These are phyloP conservation scores for Limenitis camilla DNA, from an alignment of 2,888 invertebrate species.

Conservation along the genomic window DNA sequence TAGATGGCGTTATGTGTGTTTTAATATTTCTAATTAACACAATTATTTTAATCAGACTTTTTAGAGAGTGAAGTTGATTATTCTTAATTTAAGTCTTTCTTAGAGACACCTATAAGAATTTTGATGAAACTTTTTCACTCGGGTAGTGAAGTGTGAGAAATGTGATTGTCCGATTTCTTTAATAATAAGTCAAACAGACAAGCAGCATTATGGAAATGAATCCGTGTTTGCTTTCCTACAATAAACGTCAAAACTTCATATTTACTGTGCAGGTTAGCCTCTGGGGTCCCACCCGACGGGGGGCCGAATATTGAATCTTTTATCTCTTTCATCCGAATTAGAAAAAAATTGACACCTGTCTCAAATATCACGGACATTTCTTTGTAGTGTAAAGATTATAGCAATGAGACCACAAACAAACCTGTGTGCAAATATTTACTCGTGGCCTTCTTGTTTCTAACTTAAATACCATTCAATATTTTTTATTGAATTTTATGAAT, in stretches of 20 bases:
- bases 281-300: constrained; percentile 24
- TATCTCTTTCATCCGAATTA: constrained; percentile 29
- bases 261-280: constrained; percentile 22
- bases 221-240: constrained; percentile 34
- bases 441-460: background rate
- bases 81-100: too few relatives aligned
- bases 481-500: too few relatives aligned
- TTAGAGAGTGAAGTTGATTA: too few relatives aligned
- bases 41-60: too few relatives aligned
- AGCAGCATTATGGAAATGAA: constrained; percentile 22
- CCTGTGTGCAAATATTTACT: constrained; percentile 24
- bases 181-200: constrained; percentile 18
- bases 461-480: too few relatives aligned
- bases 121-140: background rate
- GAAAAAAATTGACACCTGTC: constrained; percentile 39
- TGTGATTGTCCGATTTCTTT: background rate
- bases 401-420: constrained; percentile 28
- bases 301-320: constrained; percentile 22
- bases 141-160: too few relatives aligned
- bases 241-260: constrained; percentile 34
- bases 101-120: too few relatives aligned
- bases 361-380: constrained; percentile 29
- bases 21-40: too few relatives aligned
- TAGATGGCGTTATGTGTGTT: too few relatives aligned
- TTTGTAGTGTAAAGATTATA: constrained; percentile 25